phyloP scores from a whole-genome alignment of 2,797 vertebrate genomes.

The Sebastes kiyomatsui region DNA sequence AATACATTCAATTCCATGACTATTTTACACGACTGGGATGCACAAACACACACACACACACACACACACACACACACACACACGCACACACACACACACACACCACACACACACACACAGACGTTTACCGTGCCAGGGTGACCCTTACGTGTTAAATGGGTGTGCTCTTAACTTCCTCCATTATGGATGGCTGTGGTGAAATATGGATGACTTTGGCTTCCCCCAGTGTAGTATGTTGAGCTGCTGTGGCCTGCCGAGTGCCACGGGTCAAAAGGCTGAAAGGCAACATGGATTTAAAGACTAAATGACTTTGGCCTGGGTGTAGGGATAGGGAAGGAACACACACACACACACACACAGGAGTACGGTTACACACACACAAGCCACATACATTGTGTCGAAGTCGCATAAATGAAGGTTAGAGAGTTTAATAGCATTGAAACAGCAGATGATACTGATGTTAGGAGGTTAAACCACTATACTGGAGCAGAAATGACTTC shows the following conservation, averaged over 20 bases:
- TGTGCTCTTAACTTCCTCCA: not conserved
- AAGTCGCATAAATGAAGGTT: not conserved
- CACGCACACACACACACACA: not conserved
- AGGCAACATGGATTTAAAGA: constrained; percentile 26
- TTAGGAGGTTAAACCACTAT: constrained; percentile 12
- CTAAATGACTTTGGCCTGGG: constrained; percentile 19
- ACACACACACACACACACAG: not conserved
- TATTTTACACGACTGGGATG: no score
- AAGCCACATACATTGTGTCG: not conserved
- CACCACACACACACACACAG: not conserved
- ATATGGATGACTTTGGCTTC: constrained; percentile 37
- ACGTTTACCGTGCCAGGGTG: not conserved
- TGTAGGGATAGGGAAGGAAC: not conserved
- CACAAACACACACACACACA: no score
- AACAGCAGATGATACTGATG: constrained; percentile 2
- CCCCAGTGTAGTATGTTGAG: not conserved
- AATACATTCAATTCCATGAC: no score
- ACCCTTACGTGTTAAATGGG: constrained; percentile 21
- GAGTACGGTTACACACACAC: not conserved
- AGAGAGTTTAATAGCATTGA: constrained; percentile 37
- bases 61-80: not conserved
- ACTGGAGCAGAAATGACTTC: not conserved
- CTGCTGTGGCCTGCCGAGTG: not conserved
- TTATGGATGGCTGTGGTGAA: constrained; percentile 42
- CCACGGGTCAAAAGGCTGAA: constrained; percentile 24